Conservation (phyloP, 2,888 invertebrate species). For the Hydropsyche betteni region DNA sequence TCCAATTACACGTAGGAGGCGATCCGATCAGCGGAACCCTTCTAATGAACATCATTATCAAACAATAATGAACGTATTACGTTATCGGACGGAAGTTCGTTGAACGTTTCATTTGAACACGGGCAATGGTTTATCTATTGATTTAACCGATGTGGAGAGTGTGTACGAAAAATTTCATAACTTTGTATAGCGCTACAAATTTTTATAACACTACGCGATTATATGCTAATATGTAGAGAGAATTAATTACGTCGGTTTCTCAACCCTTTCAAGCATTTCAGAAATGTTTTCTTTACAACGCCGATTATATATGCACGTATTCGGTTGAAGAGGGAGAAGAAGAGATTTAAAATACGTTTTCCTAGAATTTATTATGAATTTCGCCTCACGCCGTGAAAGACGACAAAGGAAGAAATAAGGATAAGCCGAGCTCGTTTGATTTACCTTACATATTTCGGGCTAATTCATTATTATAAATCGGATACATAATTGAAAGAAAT, state of each 20-base stretch:
- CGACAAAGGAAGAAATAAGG: conserved; percentile 22
- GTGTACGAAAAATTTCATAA: too few relatives aligned
- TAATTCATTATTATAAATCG: conserved; percentile 5
- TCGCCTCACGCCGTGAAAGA: background rate
- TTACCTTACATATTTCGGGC: background rate
- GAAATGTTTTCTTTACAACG: conserved; percentile 15
- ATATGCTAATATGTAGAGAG: too few relatives aligned
- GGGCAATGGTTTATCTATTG: too few relatives aligned
- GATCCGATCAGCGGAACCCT: too few relatives aligned
- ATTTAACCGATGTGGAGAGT: too few relatives aligned
- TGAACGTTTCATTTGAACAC: too few relatives aligned
- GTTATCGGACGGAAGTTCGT: too few relatives aligned
- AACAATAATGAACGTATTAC: too few relatives aligned
- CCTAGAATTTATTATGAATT: conserved; percentile 13
- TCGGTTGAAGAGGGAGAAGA: background rate
- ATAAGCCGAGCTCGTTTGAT: conserved; percentile 7
- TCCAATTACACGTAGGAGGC: too few relatives aligned
- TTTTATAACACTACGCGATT: too few relatives aligned
- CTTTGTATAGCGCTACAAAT: too few relatives aligned
- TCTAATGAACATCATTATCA: too few relatives aligned
- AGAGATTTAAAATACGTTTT: conserved; percentile 14
- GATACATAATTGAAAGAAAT: conserved; percentile 6
- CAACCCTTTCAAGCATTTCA: conserved; percentile 3
- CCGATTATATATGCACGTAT: background rate
- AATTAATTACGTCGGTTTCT: conserved; percentile 16